Base-by-base conservation (phyloP, 2,113 vertebrate genomes). In the Micronycteris hirsuta region DNA sequence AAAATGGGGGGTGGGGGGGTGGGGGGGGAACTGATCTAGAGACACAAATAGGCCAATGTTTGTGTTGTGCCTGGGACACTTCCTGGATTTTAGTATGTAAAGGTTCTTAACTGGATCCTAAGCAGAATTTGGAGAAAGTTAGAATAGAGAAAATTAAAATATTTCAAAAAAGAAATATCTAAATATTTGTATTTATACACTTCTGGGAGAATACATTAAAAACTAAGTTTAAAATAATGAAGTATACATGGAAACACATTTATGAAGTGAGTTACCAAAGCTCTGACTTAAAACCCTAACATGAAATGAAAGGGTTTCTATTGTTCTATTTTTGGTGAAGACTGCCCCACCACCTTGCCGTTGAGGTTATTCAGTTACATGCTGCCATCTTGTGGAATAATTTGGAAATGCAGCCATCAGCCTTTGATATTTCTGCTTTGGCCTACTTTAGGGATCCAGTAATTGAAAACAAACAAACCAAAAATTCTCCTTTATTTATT, bases 311-410 rank as follows among this genome's bases (percentile, higher is more conserved):
- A 89, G 61, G 58, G 63, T 92, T 97, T 95, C 95, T 86, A 97
- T 98, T 98, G 97, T 98, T 97, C 96, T 94, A 2, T 85, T 96
- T 85, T 43, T 1, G 9, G 74, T 20, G 94, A 93, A 80, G 83
- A 78, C 88, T 77, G n/a, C 63, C 80, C 74, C 45, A 36, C 58
- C 61, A 36, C 36, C 15, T n/a, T 85, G 26, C 77, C 2, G 1
- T 58, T 36, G 36, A 70, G 10, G 77, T 96, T 95, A 26, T n/a
- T 85, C 82, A 93, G 98, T 98, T 97, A 93, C 78, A 89, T 81
- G 96, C 98, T 97, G 98, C 96, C 99, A 99, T 98, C 99, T 98
- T 98, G 98, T 99, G 99, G 99, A 95, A 36, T 12, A 14, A 71
- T 77, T 0, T 76, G 90, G 91, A 93, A 98, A 61, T 98, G 92